A percentile compares a stretch with the other conserved stretches of the same genome.
Evolutionary conservation across 2,888 invertebrate genomes (phyloP).

Genomic region (Sphaeridia pumilis): DNA sequence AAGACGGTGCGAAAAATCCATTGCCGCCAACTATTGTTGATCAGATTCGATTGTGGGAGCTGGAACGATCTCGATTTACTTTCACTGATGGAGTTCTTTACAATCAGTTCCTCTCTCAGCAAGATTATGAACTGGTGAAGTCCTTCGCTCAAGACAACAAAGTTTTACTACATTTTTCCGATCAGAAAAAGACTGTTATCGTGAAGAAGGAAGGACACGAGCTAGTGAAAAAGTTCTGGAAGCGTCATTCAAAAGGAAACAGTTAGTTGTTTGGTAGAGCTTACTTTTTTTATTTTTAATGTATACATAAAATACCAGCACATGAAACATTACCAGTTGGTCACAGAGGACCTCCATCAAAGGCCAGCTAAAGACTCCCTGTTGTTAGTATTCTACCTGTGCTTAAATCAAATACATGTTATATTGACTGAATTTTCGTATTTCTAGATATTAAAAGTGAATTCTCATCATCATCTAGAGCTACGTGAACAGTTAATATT

Average conservation of each 20-base stretch:
- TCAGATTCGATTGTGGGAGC: conserved; percentile 91
- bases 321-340: too few species aligned
- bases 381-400: too few species aligned
- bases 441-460: too few species aligned
- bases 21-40: conserved; percentile 89
- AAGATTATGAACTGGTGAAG: conserved; percentile 56
- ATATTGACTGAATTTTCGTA: too few species aligned
- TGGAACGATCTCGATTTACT: conserved; percentile 81
- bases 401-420: too few species aligned
- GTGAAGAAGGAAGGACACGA: conserved; percentile 89
- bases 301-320: too few species aligned
- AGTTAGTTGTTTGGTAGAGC: too few species aligned
- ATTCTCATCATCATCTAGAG: too few species aligned
- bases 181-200: conserved; percentile 59
- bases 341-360: too few species aligned
- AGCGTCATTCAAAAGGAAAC: conserved; percentile 77
- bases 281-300: too few species aligned
- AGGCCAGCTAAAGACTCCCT: too few species aligned
- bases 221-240: conserved; percentile 95
- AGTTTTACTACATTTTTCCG: conserved; percentile 81
- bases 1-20: conserved; percentile 36
- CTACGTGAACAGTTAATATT: too few species aligned
- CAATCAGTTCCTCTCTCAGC: conserved; percentile 84
- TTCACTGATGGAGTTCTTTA: conserved; percentile 94
- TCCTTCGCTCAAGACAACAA: conserved; percentile 72